Evolutionary conservation across 2,888 invertebrate genomes (phyloP), one percentile per base, ranked within the genome.

Genomic region (Archaeoteleia sp.): DNA sequence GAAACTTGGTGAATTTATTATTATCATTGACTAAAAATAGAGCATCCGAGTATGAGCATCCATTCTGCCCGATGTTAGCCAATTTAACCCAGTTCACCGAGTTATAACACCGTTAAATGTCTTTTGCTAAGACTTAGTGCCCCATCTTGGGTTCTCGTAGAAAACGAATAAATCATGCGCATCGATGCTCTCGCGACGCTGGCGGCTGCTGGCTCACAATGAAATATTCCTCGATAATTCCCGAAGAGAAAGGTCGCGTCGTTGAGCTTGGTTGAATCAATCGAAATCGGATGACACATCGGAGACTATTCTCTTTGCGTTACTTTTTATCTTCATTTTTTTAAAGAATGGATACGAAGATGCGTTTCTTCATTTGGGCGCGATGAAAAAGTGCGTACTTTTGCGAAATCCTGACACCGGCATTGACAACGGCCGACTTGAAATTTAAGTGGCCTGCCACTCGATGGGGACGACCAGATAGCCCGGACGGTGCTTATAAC

Each of bases 31-130:
- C 45, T 5, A 45, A 58, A 58, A 53, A 42, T 62, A 29, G n/a
- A n/a, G 13, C 48, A 37, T 17, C 43, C 42, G 48, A 54, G 37
- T 15, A 13, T 20, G 15, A 45, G 20, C 35, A 48, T 42, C 42
- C 51, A 54, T 66, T 66, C 40, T 45, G 34, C 30, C 46, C 17
- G 29, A 25, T 29, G 32, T 53, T 57, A 71, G 72, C 70, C 76
- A 76, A 79, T 80, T 78, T 74, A 78, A 77, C 81, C 82, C 69
- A 79, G 75, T 82, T 81, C 63, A 51, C 40, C 39, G 71, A 81
- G 72, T 80, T 78, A 72, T 76, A 78, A 79, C 75, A 63, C 72
- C 73, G 78, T 79, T 81, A 77, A 79, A 74, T 74, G 73, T 74
- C 74, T 45, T 69, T 63, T 45, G 51, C 57, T 72, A 63, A 69